Percentiles rank a stretch among this genome's conserved stretches.
These are phyloP conservation scores for Nemopilema nomurai DNA, from an alignment of 30 jellyfish, hydroid and myxozoan species.

Conservation along the genomic window DNA sequence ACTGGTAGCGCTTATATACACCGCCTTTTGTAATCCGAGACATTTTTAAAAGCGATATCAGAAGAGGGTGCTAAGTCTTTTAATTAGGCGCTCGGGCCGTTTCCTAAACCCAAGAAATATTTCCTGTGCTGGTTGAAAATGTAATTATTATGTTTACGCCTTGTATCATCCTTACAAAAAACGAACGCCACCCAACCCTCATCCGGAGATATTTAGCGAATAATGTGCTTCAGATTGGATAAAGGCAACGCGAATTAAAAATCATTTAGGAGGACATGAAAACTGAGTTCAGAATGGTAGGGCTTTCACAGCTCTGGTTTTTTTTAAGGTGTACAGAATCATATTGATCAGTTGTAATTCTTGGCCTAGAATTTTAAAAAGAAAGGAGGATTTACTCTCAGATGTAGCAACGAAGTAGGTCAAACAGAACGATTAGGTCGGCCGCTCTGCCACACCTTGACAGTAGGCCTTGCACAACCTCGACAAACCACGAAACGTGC, in stretches of 20 bases:
- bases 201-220: constrained; percentile 44
- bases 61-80: constrained; percentile 61
- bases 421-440: not conserved
- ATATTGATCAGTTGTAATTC: not conserved
- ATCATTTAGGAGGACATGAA: not conserved
- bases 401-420: not conserved
- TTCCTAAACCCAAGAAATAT: constrained; percentile 31
- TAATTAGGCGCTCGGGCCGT: constrained; percentile 57
- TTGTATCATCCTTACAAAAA: not conserved
- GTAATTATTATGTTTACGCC: constrained; percentile 10
- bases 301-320: not conserved
- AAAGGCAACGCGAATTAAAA: not conserved
- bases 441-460: not conserved
- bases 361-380: not conserved
- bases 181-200: constrained; percentile 36
- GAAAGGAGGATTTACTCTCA: too few species aligned
- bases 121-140: constrained; percentile 30
- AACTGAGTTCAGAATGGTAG: not conserved
- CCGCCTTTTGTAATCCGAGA: constrained; percentile 46
- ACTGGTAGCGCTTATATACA: constrained; percentile 8
- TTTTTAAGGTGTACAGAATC: not conserved
- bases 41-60: not conserved
- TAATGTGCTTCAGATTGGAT: not conserved
- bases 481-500: too few species aligned
- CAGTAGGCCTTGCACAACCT: too few species aligned